A percentile compares a stretch with the other conserved stretches of the same genome.
Evolutionary conservation across 1,140 invertebrate genomes (phyloP).

Genomic region (Atopsyche davidsoni): DNA sequence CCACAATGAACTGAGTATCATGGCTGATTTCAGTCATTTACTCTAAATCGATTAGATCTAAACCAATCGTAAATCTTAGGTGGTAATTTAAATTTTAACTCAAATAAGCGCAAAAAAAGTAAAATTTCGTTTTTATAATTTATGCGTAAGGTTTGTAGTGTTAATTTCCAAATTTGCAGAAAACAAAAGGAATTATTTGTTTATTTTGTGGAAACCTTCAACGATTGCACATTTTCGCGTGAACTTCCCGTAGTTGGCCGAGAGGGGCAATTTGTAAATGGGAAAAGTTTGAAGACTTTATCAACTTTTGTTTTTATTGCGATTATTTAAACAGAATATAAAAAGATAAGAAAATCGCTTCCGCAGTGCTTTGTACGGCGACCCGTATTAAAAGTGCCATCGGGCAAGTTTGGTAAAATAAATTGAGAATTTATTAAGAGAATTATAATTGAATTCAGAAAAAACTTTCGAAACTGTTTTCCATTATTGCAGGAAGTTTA

Average conservation of each 20-base stretch:
- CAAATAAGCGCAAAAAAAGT: no score
- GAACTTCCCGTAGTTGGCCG: conserved; percentile 3
- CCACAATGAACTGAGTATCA: no score
- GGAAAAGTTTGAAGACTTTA: conserved; percentile 26
- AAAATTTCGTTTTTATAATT: neutral
- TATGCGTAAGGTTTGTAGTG: neutral
- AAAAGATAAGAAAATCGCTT: conserved; percentile 18
- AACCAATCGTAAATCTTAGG: no score
- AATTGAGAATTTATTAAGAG: conserved; percentile 3
- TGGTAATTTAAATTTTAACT: no score
- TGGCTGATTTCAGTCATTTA: no score
- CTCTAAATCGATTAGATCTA: no score
- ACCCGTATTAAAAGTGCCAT: no score
- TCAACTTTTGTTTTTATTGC: conserved; percentile 27
- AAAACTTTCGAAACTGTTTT: conserved; percentile 5
- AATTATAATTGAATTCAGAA: conserved; percentile 13
- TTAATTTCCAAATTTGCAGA: neutral
- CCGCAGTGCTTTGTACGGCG: conserved; percentile 5
- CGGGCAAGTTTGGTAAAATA: no score
- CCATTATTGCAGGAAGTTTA: no score
- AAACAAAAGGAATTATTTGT: neutral
- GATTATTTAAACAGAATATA: conserved; percentile 24
- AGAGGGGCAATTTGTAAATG: conserved; percentile 28
- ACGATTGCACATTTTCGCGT: no score
- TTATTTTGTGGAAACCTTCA: no score